Evolutionary conservation across 2,797 vertebrate genomes (phyloP), one percentile per base, ranked within the genome.

Genomic region (Neosilurus hyrtlii): DNA sequence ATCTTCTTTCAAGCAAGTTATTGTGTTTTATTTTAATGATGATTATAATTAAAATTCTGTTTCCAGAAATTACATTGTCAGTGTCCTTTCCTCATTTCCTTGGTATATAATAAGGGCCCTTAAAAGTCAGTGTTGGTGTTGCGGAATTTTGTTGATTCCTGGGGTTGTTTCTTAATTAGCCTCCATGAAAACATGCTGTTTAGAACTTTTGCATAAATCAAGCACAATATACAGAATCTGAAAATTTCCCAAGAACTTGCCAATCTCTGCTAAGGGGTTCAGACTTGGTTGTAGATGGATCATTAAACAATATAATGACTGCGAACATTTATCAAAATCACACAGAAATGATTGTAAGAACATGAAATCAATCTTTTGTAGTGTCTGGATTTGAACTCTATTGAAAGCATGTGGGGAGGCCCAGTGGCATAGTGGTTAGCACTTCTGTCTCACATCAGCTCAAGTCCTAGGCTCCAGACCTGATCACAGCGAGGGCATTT

Each of bases 281-380:
- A 61, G 35, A 24, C 14, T 16, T 62, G 37, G 56, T 15, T 63
- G 59, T 77, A 26, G 59, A 74, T 57, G 52, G 26, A 75, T 37
- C 54, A 14, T 35, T 75, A 59, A 35, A 59, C 56, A 75, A 57
- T 74, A 20, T 57, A 35, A 74, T 57, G 52, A 57, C 3, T 0
- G 16, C 3, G 56, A 30, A 73, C 49, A 72, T 72, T 72, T 72
- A 54, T 72, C 70, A 24, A 26, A 72, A 52, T 72, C 49, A 72
- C n/a, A 72, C 26, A 37, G 16, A 74, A 74, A 51, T 35, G 9
- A 30, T 16, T 72, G 15, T 73, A 8, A 30, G 71, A 54, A 56
- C 71, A 73, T 56, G 5, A 49, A 49, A 49, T 70, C 51, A 56
- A 18, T 26, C 22, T 72, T 72, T 51, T 51, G 43, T 22, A 51